phyloP scores from a whole-genome alignment of 53 echinoderm and acorn worm genomes.

The Crossaster papposus region DNA sequence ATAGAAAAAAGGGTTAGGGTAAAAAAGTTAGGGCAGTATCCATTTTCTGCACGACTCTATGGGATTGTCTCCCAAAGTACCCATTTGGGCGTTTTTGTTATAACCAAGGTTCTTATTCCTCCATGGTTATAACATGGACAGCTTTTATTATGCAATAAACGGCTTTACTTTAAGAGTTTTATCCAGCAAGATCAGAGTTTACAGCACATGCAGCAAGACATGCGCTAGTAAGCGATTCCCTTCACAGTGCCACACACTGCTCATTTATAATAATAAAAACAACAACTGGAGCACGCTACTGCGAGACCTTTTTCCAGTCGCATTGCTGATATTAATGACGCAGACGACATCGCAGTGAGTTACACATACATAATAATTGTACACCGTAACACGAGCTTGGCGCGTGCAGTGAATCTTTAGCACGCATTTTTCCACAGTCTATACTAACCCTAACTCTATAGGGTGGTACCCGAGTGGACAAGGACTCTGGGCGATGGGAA shows the following conservation, averaged over 20 bases:
- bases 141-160: neutral
- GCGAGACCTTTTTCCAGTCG: neutral
- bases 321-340: neutral
- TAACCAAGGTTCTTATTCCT: too few relatives aligned
- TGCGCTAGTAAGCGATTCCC: neutral
- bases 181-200: neutral
- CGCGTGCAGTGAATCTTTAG: neutral
- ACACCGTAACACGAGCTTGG: neutral
- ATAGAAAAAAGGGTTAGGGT: too few relatives aligned
- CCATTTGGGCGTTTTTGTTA: too few relatives aligned
- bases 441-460: too few relatives aligned
- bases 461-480: too few relatives aligned
- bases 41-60: too few relatives aligned
- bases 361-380: neutral
- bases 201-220: neutral
- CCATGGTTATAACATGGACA: too few relatives aligned
- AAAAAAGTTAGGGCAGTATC: too few relatives aligned
- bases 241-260: neutral
- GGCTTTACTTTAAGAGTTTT: neutral
- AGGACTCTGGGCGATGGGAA: too few relatives aligned
- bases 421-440: neutral
- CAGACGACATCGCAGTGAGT: neutral
- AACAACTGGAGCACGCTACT: slow-evolving; percentile 4
- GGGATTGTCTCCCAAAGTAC: too few relatives aligned
- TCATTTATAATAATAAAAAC: too few relatives aligned